A percentile compares a stretch with the other conserved stretches of the same genome.
These are phyloP conservation scores for western clawed frog (Xenopus tropicalis) DNA, from an alignment of 2,113 vertebrate genomes.

Conservation along the genomic window UCB_Xtro_10.0 CM004449.2:102302001-102302500, in stretches of 20 bases:
- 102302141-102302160: too few relatives aligned
- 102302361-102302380: conserved; percentile 29
- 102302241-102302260: not conserved
- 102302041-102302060: too few relatives aligned
- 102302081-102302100: too few relatives aligned
- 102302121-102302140: too few relatives aligned
- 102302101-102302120: too few relatives aligned
- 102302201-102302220: too few relatives aligned
- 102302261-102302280: not conserved
- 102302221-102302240: not conserved
- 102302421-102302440: conserved; percentile 31
- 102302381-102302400: conserved; percentile 26
- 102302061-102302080: too few relatives aligned
- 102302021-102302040: too few relatives aligned
- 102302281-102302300: not conserved
- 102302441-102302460: conserved; percentile 27
- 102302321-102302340: conserved; percentile 10
- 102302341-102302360: not conserved
- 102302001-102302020: too few relatives aligned
- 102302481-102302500: conserved; percentile 60
- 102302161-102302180: too few relatives aligned
- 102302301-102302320: not conserved
- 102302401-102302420: conserved; percentile 19
- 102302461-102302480: conserved; percentile 41
- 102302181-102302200: too few relatives aligned